Percentiles rank a stretch among this genome's conserved stretches.
These are phyloP conservation scores for Romanogobio albipinnatus DNA, from an alignment of 2,113 vertebrate species.

Conservation along the genomic window DNA sequence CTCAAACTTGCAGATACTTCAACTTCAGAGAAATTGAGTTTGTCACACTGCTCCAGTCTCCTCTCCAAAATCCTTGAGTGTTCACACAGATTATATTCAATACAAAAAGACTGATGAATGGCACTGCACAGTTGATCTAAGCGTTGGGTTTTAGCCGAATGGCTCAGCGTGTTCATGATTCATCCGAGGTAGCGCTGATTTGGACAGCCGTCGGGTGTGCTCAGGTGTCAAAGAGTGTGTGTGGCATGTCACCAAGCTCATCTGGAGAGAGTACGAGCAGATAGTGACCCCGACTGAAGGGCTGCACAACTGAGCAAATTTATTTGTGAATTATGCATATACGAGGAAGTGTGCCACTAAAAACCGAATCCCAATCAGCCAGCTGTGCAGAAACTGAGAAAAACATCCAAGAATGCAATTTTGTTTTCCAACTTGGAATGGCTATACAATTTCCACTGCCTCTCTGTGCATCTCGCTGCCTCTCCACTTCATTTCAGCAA, in stretches of 20 bases:
- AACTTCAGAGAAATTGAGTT: conserved; percentile 44
- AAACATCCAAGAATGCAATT: conserved; percentile 15
- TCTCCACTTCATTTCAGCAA: not conserved
- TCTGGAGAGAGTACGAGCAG: conserved; percentile 41
- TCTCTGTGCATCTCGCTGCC: not conserved
- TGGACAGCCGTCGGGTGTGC: conserved; percentile 34
- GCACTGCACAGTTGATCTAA: conserved; percentile 46
- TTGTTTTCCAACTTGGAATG: conserved; percentile 33
- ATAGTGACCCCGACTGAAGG: conserved; percentile 29
- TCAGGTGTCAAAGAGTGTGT: conserved; percentile 19
- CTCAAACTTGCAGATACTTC: conserved; percentile 16
- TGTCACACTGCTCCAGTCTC: conserved; percentile 22
- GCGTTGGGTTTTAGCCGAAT: conserved; percentile 41
- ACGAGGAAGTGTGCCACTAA: conserved; percentile 26
- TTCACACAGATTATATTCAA: conserved; percentile 45
- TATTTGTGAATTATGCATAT: conserved; percentile 37
- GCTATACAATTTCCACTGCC: conserved; percentile 9
- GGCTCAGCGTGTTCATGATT: conserved; percentile 36
- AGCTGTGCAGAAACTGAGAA: conserved; percentile 24
- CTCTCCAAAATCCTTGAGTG: conserved; percentile 4
- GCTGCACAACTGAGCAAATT: conserved; percentile 30
- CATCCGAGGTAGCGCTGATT: conserved; percentile 33
- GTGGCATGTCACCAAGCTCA: conserved; percentile 46
- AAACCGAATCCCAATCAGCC: conserved; percentile 38
- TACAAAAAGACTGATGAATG: conserved; percentile 45